Evolutionary conservation across 2,888 invertebrate genomes (phyloP).

Genomic region (Calameuta filiformis): DNA sequence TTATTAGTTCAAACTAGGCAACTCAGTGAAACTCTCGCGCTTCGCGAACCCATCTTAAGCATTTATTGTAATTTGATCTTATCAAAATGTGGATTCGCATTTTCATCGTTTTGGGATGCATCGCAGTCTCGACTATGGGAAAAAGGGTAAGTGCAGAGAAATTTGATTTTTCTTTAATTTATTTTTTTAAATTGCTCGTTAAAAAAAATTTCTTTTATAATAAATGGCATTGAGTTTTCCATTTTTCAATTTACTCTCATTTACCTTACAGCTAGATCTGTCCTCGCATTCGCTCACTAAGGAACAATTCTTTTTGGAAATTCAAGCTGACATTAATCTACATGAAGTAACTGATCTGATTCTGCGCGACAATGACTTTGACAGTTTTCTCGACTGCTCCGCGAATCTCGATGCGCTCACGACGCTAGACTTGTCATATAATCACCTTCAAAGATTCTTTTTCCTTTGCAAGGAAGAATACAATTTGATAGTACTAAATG

Average conservation of each 20-base stretch:
- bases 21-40: conserved; percentile 20
- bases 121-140: conserved; percentile 3
- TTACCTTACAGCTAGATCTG: conserved; percentile 47
- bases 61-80: background rate
- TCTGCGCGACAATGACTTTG: conserved; percentile 54
- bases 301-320: conserved; percentile 54
- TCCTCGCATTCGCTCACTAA: conserved; percentile 49
- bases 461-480: conserved; percentile 84
- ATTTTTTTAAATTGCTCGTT: background rate
- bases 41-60: conserved; percentile 14
- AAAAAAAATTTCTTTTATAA: background rate
- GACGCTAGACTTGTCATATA: conserved; percentile 85
- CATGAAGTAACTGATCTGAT: conserved; percentile 52
- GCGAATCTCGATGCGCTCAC: conserved; percentile 84
- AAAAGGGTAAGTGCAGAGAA: background rate
- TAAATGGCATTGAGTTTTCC: background rate
- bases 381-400: conserved; percentile 62
- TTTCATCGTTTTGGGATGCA: conserved; percentile 27
- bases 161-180: background rate
- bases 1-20: conserved; percentile 32
- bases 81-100: conserved; percentile 33
- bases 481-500: conserved; percentile 85
- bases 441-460: conserved; percentile 72
- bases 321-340: conserved; percentile 44
- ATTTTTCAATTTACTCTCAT: background rate